Base-by-base conservation (phyloP, 2,888 invertebrate genomes). In the Cheilosia urbana region DNA sequence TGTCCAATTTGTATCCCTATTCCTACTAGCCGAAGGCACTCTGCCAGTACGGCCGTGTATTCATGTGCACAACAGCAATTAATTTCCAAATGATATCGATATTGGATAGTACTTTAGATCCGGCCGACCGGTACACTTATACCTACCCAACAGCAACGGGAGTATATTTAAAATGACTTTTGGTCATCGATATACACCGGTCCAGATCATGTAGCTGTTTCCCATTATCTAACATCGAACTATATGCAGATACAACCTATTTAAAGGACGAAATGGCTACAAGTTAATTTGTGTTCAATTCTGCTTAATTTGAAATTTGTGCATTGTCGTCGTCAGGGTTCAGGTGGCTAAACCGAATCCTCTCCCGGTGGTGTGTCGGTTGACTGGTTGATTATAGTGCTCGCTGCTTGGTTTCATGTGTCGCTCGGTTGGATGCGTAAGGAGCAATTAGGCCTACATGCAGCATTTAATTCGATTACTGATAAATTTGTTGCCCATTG, bases 1-100 rank as follows among this genome's bases (percentile, higher is more conserved):
- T 47, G 37, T 65, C 30, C 63, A n/a, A 45, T 62, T 53, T 45
- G 13, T 30, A 30, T 30, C 2, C 30, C 9, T 30, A 9, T 30
- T 9, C 9, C 7, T 53, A 45, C 37, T 13, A 13, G 37, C 37
- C 13, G 19, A 24, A 53, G 30, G 55, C 17, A 45, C 30, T 45
- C 57, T 58, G 5, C 37, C 15, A 47, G 51, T 21, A 62, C 66
- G 24, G 11, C 40, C 11, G 40, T 65, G 40, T 11, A 49, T 66
- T 60, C 62, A 68, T 55, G 34, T 75, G 69, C 49, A 62, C 72
- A 78, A 49, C 66, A 66, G 57, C 66, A 78, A 83, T 78, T 73
- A 83, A 83, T 73, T 83, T 68, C 72, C 42, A 49, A 72, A 72
- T 62, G 78, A 78, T 78, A 72, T 78, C 78, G 66, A 78, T 78